Evolutionary conservation across 2,113 vertebrate species (phyloP).

Genomic region (Mesembrinibis cayennensis): DNA sequence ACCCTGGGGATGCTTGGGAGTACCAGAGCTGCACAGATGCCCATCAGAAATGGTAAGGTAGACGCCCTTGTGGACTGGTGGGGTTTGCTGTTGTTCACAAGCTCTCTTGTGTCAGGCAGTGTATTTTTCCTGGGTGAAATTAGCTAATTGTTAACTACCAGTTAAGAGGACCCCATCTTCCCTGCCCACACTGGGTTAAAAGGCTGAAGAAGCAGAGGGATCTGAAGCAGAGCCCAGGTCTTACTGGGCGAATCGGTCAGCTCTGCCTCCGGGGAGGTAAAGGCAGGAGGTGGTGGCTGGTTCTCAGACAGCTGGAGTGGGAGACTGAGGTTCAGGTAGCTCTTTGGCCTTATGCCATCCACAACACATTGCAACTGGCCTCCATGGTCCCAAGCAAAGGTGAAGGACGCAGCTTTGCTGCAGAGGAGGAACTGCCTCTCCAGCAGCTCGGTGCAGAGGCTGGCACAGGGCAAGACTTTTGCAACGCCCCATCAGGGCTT

Average conservation of each 20-base stretch:
- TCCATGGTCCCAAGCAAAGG: background rate
- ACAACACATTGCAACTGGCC: fast-evolving
- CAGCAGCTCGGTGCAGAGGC: background rate
- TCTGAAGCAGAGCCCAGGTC: background rate
- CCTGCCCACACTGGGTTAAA: background rate
- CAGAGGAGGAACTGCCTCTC: background rate
- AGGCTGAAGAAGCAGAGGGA: background rate
- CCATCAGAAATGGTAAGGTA: background rate
- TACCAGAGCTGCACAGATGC: background rate
- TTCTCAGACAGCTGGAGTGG: background rate
- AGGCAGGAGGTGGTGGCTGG: background rate
- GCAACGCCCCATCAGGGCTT: background rate
- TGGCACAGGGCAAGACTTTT: background rate
- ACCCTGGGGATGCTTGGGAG: background rate
- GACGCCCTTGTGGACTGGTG: background rate
- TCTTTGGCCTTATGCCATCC: background rate
- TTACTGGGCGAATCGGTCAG: background rate
- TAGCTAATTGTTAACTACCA: background rate
- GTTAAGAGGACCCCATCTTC: background rate
- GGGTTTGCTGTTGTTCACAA: background rate
- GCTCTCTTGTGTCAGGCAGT: background rate
- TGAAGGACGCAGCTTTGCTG: background rate
- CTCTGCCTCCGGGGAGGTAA: background rate
- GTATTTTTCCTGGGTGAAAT: background rate
- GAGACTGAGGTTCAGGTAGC: background rate